Evolutionary conservation across 2,797 vertebrate genomes (phyloP).

Genomic region (Varecia variegata): DNA sequence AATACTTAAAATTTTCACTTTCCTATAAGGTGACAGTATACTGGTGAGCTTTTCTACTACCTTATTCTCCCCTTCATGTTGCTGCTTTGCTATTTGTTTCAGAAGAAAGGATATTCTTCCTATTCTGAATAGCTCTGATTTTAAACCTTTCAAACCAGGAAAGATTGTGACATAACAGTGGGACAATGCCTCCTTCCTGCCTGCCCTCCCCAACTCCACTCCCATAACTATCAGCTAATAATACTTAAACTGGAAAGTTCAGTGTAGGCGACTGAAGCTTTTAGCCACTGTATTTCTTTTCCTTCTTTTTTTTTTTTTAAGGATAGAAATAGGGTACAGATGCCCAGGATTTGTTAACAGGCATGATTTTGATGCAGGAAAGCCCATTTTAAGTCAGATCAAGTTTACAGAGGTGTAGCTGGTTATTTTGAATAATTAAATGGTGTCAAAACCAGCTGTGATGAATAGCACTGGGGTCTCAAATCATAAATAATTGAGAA

Average conservation of each 20-base stretch:
- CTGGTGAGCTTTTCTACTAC: background rate
- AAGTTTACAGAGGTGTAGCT: conserved; percentile 86
- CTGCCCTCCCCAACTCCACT: accelerated
- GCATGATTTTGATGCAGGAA: conserved; percentile 81
- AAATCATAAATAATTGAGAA: conserved; percentile 90
- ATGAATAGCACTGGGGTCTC: conserved; percentile 85
- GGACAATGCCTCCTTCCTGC: background rate
- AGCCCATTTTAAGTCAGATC: conserved; percentile 84
- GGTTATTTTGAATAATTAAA: conserved; percentile 91
- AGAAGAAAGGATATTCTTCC: background rate
- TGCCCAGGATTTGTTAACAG: conserved; percentile 80
- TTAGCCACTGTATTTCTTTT: background rate
- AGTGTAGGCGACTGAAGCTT: background rate
- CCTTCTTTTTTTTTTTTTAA: background rate
- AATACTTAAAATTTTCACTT: background rate
- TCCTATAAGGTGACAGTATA: background rate
- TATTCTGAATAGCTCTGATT: background rate
- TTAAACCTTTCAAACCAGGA: background rate
- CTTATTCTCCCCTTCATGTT: background rate
- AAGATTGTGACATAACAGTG: background rate
- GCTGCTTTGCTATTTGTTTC: background rate
- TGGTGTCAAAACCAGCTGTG: conserved; percentile 90
- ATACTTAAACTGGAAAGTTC: background rate
- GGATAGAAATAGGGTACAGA: conserved; percentile 53
- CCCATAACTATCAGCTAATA: background rate